These are phyloP conservation scores for Dryoscopus gambensis DNA, from an alignment of 2,113 vertebrate genomes.

Conservation along the genomic window DNA sequence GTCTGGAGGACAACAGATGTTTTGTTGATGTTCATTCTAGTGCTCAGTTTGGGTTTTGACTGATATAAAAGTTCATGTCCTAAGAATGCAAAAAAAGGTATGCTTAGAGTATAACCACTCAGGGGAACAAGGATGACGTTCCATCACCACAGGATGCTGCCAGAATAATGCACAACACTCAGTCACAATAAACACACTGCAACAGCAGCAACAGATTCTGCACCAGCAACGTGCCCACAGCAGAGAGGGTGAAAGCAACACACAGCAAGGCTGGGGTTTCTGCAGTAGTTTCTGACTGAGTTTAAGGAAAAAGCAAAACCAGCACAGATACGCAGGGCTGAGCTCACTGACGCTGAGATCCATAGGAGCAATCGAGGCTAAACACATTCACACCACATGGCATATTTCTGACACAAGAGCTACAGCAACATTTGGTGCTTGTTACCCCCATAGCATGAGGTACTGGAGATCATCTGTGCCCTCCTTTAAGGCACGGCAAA, in stretches of 20 bases:
- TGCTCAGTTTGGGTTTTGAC: not conserved
- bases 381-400: not conserved
- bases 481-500: not conserved
- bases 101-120: not conserved
- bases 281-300: not conserved
- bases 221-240: not conserved
- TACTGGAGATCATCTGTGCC: constrained; percentile 11
- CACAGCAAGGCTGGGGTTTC: not conserved
- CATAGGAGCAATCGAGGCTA: not conserved
- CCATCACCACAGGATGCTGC: not conserved
- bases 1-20: not conserved
- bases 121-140: not conserved
- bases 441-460: not conserved
- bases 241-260: not conserved
- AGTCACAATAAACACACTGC: not conserved
- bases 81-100: not conserved
- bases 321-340: not conserved
- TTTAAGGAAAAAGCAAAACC: not conserved
- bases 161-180: not conserved
- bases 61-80: not conserved
- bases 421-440: constrained; percentile 25
- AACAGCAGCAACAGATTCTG: not conserved
- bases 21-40: not conserved
- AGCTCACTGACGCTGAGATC: not conserved
- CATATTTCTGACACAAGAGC: not conserved